Conservation (phyloP, 2,113 vertebrate species). For the Psittacula cyanocephala region DNA sequence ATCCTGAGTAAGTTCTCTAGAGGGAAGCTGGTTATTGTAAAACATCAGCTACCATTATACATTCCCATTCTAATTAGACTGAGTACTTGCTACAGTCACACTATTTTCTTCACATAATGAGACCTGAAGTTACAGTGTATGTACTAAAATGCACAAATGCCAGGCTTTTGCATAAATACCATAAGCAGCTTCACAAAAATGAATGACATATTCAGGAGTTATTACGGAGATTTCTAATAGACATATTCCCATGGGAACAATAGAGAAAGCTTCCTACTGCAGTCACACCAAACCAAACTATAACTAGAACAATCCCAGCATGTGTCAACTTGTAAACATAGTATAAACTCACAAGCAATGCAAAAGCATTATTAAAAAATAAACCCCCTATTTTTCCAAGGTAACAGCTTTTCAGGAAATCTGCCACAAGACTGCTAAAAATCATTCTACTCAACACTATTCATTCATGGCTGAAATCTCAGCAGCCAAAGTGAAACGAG, state of each 20-base stretch:
- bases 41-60: neutral
- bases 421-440: neutral
- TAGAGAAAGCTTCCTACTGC: neutral
- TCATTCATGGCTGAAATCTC: neutral
- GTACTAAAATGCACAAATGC: neutral
- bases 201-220: neutral
- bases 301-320: neutral
- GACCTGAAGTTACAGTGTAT: neutral
- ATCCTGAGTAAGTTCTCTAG: neutral
- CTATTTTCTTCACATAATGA: neutral
- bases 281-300: neutral
- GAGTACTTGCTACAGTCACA: neutral
- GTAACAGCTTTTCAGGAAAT: neutral
- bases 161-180: neutral
- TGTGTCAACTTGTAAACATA: neutral
- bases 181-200: neutral
- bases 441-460: neutral
- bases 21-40: neutral
- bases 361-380: neutral
- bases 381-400: neutral
- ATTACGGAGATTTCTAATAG: neutral
- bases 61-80: fast-evolving
- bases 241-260: neutral
- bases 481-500: neutral
- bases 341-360: neutral